Evolutionary conservation across 2,113 vertebrate species (phyloP).

Genomic region (Callithrix jacchus): DNA sequence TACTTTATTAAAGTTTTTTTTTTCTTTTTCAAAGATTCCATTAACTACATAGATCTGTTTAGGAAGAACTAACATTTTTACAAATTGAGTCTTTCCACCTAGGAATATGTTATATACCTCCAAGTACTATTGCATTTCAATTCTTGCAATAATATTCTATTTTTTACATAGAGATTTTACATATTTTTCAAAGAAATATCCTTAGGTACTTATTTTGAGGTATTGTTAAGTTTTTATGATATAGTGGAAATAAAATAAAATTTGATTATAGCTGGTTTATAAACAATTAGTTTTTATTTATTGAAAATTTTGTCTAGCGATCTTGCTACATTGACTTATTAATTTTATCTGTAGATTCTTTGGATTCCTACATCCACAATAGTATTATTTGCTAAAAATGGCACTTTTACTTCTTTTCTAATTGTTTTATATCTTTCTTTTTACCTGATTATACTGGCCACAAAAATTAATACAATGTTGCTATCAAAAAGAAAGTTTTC

Average conservation of each 20-base stretch:
- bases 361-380: neutral
- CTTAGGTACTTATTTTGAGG: neutral
- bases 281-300: neutral
- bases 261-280: neutral
- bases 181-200: neutral
- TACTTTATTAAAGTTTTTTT: neutral
- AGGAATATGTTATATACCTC: neutral
- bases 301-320: neutral
- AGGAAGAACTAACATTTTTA: neutral
- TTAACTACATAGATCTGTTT: neutral
- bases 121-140: neutral
- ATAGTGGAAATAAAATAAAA: neutral
- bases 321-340: neutral
- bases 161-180: neutral
- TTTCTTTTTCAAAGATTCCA: neutral
- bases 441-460: neutral
- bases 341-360: neutral
- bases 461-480: neutral
- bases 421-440: neutral
- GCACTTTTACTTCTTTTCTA: neutral
- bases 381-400: neutral
- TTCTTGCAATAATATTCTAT: neutral
- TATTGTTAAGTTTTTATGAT: constrained; percentile 13
- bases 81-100: neutral
- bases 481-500: neutral